Evolutionary conservation across 2,797 vertebrate species (phyloP).

Genomic region (Eidolon dupreanum): DNA sequence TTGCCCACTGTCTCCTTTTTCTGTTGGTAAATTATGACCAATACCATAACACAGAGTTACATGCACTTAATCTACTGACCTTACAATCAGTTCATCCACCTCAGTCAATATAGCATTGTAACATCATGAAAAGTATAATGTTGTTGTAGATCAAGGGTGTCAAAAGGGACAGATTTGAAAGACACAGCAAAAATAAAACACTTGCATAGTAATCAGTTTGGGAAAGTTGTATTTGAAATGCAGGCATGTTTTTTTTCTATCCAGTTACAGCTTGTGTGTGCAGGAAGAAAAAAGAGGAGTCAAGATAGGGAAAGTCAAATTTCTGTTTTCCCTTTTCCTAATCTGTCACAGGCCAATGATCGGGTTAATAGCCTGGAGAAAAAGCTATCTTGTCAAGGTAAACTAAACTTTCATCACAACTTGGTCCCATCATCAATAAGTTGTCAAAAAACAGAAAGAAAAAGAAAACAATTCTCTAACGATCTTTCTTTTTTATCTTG

Average conservation of each 20-base stretch:
- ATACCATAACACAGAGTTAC: conserved; percentile 39
- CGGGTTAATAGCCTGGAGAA: conserved; percentile 72
- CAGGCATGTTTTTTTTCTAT: not conserved
- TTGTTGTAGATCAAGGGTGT: conserved; percentile 33
- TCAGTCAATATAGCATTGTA: not conserved
- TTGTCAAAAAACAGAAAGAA: conserved; percentile 73
- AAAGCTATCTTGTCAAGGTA: conserved; percentile 71
- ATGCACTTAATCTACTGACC: conserved; percentile 58
- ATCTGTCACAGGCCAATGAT: conserved; percentile 75
- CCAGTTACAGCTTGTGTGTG: not conserved
- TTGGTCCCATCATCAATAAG: conserved; percentile 56
- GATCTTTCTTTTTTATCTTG: conserved; percentile 81
- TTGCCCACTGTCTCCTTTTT: not conserved
- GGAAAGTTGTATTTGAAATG: not conserved
- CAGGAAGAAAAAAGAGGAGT: not conserved
- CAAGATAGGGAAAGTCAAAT: not conserved
- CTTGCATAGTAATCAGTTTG: conserved; percentile 42
- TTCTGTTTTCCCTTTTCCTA: conserved; percentile 37
- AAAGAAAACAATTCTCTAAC: conserved; percentile 73
- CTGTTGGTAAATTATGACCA: conserved; percentile 66
- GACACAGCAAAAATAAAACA: not conserved
- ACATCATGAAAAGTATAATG: not conserved
- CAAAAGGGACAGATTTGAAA: conserved; percentile 57
- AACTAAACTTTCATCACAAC: conserved; percentile 81
- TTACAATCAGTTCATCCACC: conserved; percentile 42